A percentile compares a stretch with the other conserved stretches of the same genome.
phyloP scores from a whole-genome alignment of 1,140 invertebrate genomes.

The Onthophagus taurus region DNA sequence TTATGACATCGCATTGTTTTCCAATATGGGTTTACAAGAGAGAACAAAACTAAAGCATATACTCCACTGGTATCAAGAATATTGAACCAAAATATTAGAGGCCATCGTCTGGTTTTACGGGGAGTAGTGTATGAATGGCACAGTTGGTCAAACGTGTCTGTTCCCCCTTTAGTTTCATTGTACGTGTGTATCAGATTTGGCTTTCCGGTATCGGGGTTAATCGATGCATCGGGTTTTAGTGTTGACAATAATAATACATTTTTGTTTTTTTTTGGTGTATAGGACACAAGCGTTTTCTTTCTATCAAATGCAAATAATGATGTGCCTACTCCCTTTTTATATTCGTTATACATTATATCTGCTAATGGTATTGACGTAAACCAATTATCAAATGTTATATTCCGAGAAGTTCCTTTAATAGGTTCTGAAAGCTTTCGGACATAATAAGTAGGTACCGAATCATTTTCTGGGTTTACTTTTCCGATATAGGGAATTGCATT shows the following conservation, averaged over 20 bases:
- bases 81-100: constrained; percentile 5
- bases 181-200: constrained; percentile 37
- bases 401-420: too few species aligned
- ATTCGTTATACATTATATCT: too few species aligned
- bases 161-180: constrained; percentile 40
- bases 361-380: too few species aligned
- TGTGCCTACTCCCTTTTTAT: too few species aligned
- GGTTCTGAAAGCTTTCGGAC: too few species aligned
- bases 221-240: not conserved
- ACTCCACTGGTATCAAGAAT: not conserved
- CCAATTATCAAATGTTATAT: too few species aligned
- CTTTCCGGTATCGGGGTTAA: constrained; percentile 9
- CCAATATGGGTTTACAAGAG: not conserved
- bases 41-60: not conserved
- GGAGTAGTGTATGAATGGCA: constrained; percentile 29
- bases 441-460: too few species aligned
- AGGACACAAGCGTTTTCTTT: too few species aligned
- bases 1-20: not conserved
- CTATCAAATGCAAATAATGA: too few species aligned
- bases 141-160: constrained; percentile 41
- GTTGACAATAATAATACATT: constrained; percentile 13
- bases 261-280: too few species aligned
- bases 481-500: too few species aligned
- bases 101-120: constrained; percentile 15
- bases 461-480: too few species aligned